Base-by-base conservation (phyloP, 2,797 vertebrate genomes). In the Manis crassicaudata region DNA sequence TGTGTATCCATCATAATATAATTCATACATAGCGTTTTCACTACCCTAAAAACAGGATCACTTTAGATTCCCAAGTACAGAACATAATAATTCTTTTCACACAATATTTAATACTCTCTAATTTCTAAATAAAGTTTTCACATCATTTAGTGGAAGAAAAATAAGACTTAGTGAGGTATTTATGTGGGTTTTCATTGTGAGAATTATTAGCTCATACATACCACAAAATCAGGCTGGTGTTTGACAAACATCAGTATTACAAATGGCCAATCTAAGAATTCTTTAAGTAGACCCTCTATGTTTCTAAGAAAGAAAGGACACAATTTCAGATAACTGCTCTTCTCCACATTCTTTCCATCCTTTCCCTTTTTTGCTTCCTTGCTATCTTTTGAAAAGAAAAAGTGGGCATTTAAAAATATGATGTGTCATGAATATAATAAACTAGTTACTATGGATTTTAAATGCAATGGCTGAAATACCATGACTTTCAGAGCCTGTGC, bases 111-210 rank as follows among this genome's bases (percentile, higher is more conserved):
- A 13, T 20, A 76, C 2, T 58, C 52, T 13, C 7, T 77, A 21
- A 21, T n/a, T 65, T 52, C 12, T 70, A 83, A 63, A 16, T 25
- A 77, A 77, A 52, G 29, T 81, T 27, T 3, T 82, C 17, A 12
- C 16, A 43, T 7, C 21, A 46, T 25, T 60, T 76, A 63, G 13
- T 46, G 3, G 6, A 25, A 72, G 23, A 12, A 65, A 75, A 62
- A 18, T 17, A 62, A 82, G 14, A 46, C 0, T 17, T 23, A n/a
- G 2, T 60, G 20, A n/a, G 0, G 43, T 50, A 11, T 1, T 6
- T 35, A 16, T 21, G 13, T 32, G 17, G 23, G 1, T 70, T 63
- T 79, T 35, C 12, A 37, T 29, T 46, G 7, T 54, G 18, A 82
- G 5, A 73, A 14, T n/a, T 9, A 75, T 40, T 40, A 73, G 18